Percentiles rank a stretch among this genome's conserved stretches.
These are phyloP conservation scores for Eudemis profundana DNA, from an alignment of 2,888 invertebrate species.

Conservation along the genomic window DNA sequence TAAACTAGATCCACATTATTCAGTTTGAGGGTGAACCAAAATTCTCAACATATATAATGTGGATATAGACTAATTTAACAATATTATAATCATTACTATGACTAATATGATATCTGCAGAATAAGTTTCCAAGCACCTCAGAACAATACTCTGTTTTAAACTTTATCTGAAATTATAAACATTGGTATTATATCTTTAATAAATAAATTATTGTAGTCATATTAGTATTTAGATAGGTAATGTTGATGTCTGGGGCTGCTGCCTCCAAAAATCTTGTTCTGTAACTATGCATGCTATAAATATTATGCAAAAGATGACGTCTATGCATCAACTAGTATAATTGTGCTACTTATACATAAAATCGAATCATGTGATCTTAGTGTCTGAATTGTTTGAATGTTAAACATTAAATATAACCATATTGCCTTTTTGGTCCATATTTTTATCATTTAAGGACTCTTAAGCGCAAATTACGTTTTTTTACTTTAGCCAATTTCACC, in stretches of 20 bases:
- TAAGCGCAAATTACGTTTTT: neutral
- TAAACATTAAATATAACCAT: neutral
- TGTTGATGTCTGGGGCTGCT: slow-evolving; percentile 12
- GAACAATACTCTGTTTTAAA: slow-evolving; percentile 24
- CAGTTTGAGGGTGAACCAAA: neutral
- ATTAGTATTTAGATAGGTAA: slow-evolving; percentile 34
- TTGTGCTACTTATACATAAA: neutral
- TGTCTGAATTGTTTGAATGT: neutral
- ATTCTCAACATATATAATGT: neutral
- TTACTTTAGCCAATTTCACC: neutral
- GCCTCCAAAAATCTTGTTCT: slow-evolving; percentile 24
- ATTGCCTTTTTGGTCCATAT: neutral
- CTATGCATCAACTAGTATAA: slow-evolving; percentile 3
- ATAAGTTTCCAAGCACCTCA: slow-evolving; percentile 7
- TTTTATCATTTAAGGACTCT: neutral
- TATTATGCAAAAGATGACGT: neutral
- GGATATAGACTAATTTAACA: slow-evolving; percentile 14
- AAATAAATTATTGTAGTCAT: slow-evolving; percentile 37
- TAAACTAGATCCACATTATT: slow-evolving; percentile 10
- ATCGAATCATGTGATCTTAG: neutral
- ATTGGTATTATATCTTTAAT: slow-evolving; percentile 30
- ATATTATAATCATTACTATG: neutral
- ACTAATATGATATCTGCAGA: slow-evolving; percentile 8
- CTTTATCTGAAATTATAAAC: slow-evolving; percentile 16
- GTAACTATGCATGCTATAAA: slow-evolving; percentile 2